phyloP scores from a whole-genome alignment of 2,113 vertebrate genomes.

The Protobothrops mucrosquamatus region DNA sequence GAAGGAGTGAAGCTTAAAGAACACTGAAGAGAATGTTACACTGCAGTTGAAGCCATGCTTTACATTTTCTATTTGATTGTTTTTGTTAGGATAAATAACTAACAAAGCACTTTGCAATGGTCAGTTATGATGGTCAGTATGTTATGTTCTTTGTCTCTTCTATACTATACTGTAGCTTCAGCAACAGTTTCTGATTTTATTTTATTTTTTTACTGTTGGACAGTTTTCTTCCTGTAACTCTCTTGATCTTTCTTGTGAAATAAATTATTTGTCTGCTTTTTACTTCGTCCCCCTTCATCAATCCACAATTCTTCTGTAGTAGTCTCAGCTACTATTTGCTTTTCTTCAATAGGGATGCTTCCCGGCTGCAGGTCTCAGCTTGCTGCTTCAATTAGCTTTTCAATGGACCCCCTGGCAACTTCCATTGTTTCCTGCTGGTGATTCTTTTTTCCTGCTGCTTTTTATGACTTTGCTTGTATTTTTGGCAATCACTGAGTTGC shows the following conservation, averaged over 20 bases:
- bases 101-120: neutral
- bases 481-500: constrained; percentile 53
- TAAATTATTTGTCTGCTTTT: neutral
- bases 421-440: constrained; percentile 51
- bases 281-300: neutral
- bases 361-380: constrained; percentile 49
- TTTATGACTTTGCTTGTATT: constrained; percentile 49
- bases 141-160: neutral
- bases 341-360: constrained; percentile 38
- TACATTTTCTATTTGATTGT: neutral
- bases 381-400: constrained; percentile 67
- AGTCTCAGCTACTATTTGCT: constrained; percentile 21
- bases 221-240: neutral
- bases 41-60: neutral
- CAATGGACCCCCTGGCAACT: constrained; percentile 50
- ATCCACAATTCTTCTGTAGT: neutral
- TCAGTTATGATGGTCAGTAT: neutral
- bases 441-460: constrained; percentile 52
- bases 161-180: neutral
- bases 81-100: neutral
- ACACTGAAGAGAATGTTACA: neutral
- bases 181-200: neutral
- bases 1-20: neutral
- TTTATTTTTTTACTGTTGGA: neutral
- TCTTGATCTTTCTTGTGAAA: neutral